Percentiles rank a stretch among this genome's conserved stretches.
phyloP scores from a whole-genome alignment of 2,113 vertebrate species.

The Gymnarchus niloticus region DNA sequence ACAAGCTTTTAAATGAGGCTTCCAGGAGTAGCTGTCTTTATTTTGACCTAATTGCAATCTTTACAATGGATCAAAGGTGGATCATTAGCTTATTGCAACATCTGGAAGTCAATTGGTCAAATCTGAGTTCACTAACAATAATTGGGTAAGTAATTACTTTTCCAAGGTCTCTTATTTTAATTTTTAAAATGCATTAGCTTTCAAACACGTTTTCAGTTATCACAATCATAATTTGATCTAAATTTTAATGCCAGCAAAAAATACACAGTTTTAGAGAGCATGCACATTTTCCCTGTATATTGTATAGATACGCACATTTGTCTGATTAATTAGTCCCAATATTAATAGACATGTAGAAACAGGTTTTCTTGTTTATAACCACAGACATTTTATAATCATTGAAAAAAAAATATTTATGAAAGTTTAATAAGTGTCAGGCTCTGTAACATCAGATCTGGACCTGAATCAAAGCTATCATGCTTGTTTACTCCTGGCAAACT shows the following conservation, averaged over 20 bases:
- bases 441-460: background rate
- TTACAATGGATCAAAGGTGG: background rate
- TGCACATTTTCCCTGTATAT: background rate
- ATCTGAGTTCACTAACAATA: background rate
- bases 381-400: slow-evolving; percentile 1
- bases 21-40: background rate
- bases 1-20: no score
- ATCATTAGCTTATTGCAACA: background rate
- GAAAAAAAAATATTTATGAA: no score
- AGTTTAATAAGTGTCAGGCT: background rate
- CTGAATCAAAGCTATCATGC: background rate
- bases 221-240: background rate
- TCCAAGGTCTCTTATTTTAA: background rate
- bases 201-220: background rate
- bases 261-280: background rate
- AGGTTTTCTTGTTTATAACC: no score
- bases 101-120: background rate
- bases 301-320: background rate
- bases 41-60: background rate
- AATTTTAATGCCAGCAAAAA: background rate
- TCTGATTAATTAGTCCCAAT: background rate
- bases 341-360: background rate
- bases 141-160: background rate
- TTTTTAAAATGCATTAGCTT: background rate
- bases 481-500: background rate